Conservation (phyloP, 2,797 vertebrate species). For the Onychomys arenicola region DNA sequence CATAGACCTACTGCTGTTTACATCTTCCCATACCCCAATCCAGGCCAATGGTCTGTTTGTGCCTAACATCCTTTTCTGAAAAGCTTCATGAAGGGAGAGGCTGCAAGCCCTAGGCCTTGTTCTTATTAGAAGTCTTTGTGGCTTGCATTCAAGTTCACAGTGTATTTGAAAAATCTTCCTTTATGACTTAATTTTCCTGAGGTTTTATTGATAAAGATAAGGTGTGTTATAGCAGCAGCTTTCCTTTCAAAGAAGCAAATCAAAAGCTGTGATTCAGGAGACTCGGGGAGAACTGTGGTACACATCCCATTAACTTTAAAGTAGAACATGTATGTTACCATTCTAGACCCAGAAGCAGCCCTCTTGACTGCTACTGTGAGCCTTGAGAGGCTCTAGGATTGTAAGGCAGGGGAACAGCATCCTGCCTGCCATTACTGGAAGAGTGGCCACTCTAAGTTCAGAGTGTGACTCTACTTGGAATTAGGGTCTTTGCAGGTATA, state of each 20-base stretch:
- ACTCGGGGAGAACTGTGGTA: background rate
- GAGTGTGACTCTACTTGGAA: background rate
- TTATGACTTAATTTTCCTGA: conserved; percentile 61
- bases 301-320: background rate
- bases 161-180: conserved; percentile 46
- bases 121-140: conserved; percentile 41
- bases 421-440: background rate
- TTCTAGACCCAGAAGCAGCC: background rate
- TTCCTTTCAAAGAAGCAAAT: conserved; percentile 66
- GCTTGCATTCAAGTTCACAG: conserved; percentile 52
- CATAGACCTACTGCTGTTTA: conserved; percentile 12
- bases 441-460: no score
- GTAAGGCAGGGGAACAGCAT: background rate
- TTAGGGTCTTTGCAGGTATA: background rate
- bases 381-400: background rate
- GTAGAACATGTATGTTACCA: background rate
- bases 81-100: background rate
- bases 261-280: conserved; percentile 16
- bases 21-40: background rate
- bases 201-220: conserved; percentile 59
- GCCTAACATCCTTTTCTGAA: background rate
- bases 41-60: background rate
- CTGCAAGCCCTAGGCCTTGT: conserved; percentile 2
- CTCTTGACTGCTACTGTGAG: background rate
- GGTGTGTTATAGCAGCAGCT: background rate